Evolutionary conservation across 2,797 vertebrate genomes (phyloP).

Genomic region (Acipenser transmontanus): DNA sequence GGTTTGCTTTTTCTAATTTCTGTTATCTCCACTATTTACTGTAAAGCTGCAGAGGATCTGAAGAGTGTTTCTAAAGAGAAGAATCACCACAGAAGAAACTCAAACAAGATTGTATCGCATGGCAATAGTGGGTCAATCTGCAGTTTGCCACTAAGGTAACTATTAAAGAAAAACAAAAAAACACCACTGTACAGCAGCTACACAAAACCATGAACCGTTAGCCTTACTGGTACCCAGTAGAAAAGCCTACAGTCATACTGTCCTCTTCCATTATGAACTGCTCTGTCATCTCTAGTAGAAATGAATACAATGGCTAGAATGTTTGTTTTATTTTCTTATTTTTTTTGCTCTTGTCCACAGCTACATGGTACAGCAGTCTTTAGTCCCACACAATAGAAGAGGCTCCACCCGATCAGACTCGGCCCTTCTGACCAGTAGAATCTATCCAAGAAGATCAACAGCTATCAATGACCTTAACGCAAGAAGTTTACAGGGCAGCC

Average conservation of each 20-base stretch:
- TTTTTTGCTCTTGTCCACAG: constrained; percentile 47
- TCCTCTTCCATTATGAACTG: not conserved
- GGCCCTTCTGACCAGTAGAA: constrained; percentile 54
- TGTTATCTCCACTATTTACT: too few relatives aligned
- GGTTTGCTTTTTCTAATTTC: too few relatives aligned
- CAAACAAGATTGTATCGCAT: constrained; percentile 52
- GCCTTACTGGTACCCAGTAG: not conserved
- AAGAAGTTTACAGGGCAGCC: constrained; percentile 27
- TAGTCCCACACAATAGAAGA: constrained; percentile 28
- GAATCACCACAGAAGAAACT: constrained; percentile 28
- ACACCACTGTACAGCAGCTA: too few relatives aligned
- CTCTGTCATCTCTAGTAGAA: not conserved
- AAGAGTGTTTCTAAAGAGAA: constrained; percentile 32
- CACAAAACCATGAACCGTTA: too few relatives aligned
- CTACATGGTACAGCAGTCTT: constrained; percentile 34
- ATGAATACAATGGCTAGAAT: not conserved
- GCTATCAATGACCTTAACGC: constrained; percentile 20
- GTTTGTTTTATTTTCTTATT: not conserved
- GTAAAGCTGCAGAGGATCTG: constrained; percentile 17
- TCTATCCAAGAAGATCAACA: constrained; percentile 45
- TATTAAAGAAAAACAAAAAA: not conserved
- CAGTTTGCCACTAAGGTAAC: constrained; percentile 60
- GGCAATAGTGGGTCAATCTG: constrained; percentile 52
- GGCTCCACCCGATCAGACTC: constrained; percentile 59
- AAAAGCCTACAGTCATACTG: not conserved